phyloP scores from a whole-genome alignment of 2,888 invertebrate species.

The Choreutis nemorana region DNA sequence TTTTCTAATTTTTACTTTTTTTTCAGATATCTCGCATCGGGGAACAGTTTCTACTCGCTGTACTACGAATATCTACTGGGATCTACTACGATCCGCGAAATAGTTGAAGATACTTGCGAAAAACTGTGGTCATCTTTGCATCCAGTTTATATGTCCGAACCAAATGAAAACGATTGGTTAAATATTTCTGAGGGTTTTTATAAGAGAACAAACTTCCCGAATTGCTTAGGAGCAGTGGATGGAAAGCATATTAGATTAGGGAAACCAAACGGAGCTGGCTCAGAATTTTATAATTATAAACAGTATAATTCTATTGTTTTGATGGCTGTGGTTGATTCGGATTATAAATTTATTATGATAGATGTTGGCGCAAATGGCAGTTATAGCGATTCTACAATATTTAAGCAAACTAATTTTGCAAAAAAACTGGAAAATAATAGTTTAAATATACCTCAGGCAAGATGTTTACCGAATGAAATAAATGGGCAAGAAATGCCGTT shows the following conservation, averaged over 20 bases:
- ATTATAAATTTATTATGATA: constrained; percentile 11
- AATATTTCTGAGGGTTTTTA: constrained; percentile 2
- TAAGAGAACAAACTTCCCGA: constrained; percentile 2
- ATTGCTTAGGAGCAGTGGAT: constrained; percentile 3
- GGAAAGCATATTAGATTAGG: constrained; percentile 5
- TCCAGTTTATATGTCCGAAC: constrained; percentile 2
- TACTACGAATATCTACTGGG: constrained; percentile 2
- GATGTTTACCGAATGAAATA: constrained; percentile 7
- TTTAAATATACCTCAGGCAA: constrained; percentile 9
- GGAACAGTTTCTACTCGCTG: constrained; percentile 2
- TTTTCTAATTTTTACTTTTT: constrained; percentile 2
- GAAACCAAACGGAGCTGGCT: constrained; percentile 3
- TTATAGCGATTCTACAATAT: constrained; percentile 9
- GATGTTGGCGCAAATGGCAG: constrained; percentile 9
- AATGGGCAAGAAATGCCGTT: constrained; percentile 12
- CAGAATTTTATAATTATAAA: constrained; percentile 5
- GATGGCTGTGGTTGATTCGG: constrained; percentile 7
- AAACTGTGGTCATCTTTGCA: background rate
- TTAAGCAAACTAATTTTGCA: constrained; percentile 8
- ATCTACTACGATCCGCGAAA: constrained; percentile 3
- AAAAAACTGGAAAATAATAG: constrained; percentile 7
- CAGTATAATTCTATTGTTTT: constrained; percentile 2
- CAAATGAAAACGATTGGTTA: background rate
- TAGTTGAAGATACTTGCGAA: constrained; percentile 2
- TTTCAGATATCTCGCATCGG: constrained; percentile 4